Evolutionary conservation across 2,797 vertebrate species (phyloP), one percentile per base, ranked within the genome.

Genomic region (Chaenodraco wilsoni): DNA sequence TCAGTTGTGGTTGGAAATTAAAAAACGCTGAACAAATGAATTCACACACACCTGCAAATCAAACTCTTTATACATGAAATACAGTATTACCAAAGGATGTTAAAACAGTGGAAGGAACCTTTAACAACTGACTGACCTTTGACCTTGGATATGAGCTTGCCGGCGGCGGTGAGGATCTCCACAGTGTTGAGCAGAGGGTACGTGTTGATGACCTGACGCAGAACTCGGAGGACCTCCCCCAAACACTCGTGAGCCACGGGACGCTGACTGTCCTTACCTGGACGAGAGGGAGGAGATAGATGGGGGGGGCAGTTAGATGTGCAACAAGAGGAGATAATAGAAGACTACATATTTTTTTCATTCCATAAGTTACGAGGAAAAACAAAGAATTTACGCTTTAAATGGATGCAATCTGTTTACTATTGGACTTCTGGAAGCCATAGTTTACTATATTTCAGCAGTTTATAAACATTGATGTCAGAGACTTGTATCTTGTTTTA

Each of bases 141-240:
- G 91, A 99, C 95, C 89, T 95, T 98, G 67, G 96, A 97, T 66
- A 99, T 99, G 76, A 99, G 97, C 19, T 96, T 98, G 11, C 98
- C 97, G 0, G 98, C 96, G 0, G 98, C 98, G 0, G 96, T 99
- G 80, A 99, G 95, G 2, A 96, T 98, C 93, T 99, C 98, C 90
- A 99, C 91, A 0, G 98, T 99, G 93, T 98, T 99, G 69, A 99
- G 96, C 85, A 98, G 95, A 0, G 97, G 98, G 87, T 98, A 97
- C 14, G 95, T 97, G 93, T 15, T 94, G 87, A 99, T 97, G 81
- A 99, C 92, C 92, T 98, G 97, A 0, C 95, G 95, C 81, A 99
- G 92, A 71, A 97, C 89, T 1, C 97, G 94, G 16, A 99, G 91
- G n/a, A 97, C 96, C 78, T 99, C 98, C 0, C 97, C 97, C 79